Evolutionary conservation across 2,888 invertebrate species (phyloP), one percentile per base, ranked within the genome.

Genomic region (Sphinx pinastri): DNA sequence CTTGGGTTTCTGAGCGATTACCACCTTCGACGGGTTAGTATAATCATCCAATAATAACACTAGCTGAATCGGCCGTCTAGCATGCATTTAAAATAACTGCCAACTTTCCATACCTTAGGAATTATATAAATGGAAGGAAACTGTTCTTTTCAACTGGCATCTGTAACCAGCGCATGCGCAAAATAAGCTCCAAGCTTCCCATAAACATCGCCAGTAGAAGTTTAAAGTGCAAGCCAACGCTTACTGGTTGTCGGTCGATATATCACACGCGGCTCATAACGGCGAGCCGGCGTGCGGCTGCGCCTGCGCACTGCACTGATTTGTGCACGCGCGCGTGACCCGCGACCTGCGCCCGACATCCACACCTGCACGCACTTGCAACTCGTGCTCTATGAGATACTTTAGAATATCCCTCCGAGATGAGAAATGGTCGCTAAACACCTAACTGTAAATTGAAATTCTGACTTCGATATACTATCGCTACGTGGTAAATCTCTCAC

Each of bases 311-410:
- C 47, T 63, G 63, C 49, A 16, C 63, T 63, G 63, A 49, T 63
- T 49, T 63, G 63, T 63, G 63, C 47, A 7, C 12, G 16, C 19
- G 63, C 19, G 57, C 19, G 12, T 47, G 63, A 63, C 63, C 63
- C 45, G 63, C 47, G 63, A 63, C 63, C 63, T 7, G 63, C 63
- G 51, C 51, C 51, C 55, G 55, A 55, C 19, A 55, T 19, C 63
- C 16, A 63, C 63, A 63, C 63, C 63, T 57, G 57, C 57, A 25
- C 57, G 55, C 19, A 45, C 54, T 38, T 38, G 54, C 54, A 55
- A 12, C 55, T 55, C 55, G 55, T 55, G 55, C 19, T 19, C 10
- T 19, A 55, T 12, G 19, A 16, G 19, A 19, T 16, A 51, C 54
- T 54, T 38, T 38, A 38, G 38, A 38, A 38, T 38, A 38, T 38